Conservation (phyloP, 2,888 invertebrate genomes). For the Ferrisia virgata region DNA sequence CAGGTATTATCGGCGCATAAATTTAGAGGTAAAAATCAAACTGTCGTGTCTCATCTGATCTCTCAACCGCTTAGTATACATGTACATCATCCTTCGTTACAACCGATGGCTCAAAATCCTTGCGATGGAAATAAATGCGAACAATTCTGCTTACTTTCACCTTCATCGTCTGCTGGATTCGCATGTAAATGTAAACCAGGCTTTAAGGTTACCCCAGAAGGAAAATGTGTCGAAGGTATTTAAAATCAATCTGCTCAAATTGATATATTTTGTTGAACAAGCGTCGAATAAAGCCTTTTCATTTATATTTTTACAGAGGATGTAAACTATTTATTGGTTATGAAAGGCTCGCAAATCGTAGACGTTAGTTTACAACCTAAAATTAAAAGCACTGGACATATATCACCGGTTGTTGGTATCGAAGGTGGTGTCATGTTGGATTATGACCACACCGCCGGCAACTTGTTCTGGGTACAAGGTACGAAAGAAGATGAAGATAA, state of each 20-base stretch:
- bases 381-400: constrained; percentile 71
- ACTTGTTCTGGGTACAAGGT: constrained; percentile 82
- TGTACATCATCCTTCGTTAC: constrained; percentile 90
- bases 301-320: constrained; percentile 61
- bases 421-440: constrained; percentile 85
- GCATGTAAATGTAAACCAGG: constrained; percentile 92
- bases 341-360: constrained; percentile 84
- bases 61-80: constrained; percentile 93
- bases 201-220: constrained; percentile 57
- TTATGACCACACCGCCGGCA: constrained; percentile 81
- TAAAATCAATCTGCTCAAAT: neutral
- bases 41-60: constrained; percentile 89
- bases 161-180: constrained; percentile 66
- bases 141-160: constrained; percentile 89
- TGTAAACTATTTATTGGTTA: constrained; percentile 81
- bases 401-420: constrained; percentile 84
- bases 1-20: constrained; percentile 76
- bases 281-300: neutral
- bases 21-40: constrained; percentile 85
- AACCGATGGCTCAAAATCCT: constrained; percentile 75
- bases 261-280: neutral
- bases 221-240: constrained; percentile 42
- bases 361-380: constrained; percentile 75
- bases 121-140: constrained; percentile 74
- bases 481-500: constrained; percentile 68